Evolutionary conservation across 1,140 invertebrate species (phyloP).

Genomic region (Berghia stephanieae): DNA sequence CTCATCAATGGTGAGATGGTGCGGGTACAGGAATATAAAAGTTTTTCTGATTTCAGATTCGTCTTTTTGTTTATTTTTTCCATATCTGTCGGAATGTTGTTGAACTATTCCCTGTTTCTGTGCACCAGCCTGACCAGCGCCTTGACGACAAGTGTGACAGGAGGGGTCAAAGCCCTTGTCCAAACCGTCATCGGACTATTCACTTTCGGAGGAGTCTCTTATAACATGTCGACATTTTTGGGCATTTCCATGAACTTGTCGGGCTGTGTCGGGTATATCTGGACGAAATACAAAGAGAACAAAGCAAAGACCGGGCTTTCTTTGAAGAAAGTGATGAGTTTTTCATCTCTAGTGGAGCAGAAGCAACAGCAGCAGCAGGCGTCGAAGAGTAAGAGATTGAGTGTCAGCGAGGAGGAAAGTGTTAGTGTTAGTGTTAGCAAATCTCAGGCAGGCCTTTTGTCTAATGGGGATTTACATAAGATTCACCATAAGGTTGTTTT

Average conservation of each 20-base stretch:
- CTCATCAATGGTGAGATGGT: conserved; percentile 57
- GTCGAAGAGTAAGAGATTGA: background rate
- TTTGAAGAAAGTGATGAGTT: conserved; percentile 50
- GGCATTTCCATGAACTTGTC: conserved; percentile 67
- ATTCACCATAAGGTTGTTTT: background rate
- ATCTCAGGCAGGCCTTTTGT: background rate
- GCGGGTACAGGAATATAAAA: conserved; percentile 39
- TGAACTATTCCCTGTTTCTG: conserved; percentile 70
- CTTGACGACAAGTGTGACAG: conserved; percentile 69
- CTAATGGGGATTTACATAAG: background rate
- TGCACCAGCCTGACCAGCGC: conserved; percentile 69
- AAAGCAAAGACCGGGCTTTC: conserved; percentile 31
- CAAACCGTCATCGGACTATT: conserved; percentile 70
- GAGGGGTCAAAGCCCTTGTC: conserved; percentile 67
- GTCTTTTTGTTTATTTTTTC: conserved; percentile 61
- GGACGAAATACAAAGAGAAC: conserved; percentile 62
- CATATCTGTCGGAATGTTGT: conserved; percentile 65
- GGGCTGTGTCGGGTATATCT: conserved; percentile 68
- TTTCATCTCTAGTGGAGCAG: conserved; percentile 46
- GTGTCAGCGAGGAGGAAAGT: background rate
- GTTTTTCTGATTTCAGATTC: conserved; percentile 51
- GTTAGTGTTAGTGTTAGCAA: background rate
- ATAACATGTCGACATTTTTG: conserved; percentile 55
- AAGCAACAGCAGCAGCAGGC: conserved; percentile 13
- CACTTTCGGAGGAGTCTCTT: conserved; percentile 68